Evolutionary conservation across 2,113 vertebrate genomes (phyloP).

Genomic region (Crotalus viridis): DNA sequence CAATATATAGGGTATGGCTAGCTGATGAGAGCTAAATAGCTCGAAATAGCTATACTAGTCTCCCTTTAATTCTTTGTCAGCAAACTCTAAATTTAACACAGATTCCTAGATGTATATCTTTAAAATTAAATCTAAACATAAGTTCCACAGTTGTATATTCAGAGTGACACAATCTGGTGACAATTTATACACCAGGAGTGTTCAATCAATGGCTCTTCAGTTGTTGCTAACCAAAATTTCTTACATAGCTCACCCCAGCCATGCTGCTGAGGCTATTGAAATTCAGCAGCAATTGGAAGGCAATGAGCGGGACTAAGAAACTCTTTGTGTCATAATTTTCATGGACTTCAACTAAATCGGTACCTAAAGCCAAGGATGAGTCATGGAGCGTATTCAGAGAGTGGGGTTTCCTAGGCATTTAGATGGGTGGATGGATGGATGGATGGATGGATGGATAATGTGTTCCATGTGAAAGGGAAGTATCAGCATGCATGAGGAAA

Average conservation of each 20-base stretch:
- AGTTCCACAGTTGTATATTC: not conserved
- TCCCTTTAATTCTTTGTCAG: too few relatives aligned
- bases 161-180: not conserved
- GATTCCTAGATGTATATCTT: not conserved
- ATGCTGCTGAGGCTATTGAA: not conserved
- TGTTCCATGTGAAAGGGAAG: not conserved
- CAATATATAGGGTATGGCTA: not conserved
- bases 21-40: too few relatives aligned
- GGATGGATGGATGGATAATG: not conserved
- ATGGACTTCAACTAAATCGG: not conserved
- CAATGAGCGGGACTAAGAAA: not conserved
- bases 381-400: not conserved
- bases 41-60: too few relatives aligned
- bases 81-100: too few relatives aligned
- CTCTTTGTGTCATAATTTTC: not conserved
- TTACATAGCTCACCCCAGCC: not conserved
- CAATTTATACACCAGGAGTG: not conserved
- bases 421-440: not conserved
- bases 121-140: not conserved
- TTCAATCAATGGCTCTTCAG: not conserved
- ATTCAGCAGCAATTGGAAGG: not conserved
- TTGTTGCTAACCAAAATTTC: not conserved
- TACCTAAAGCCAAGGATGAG: not conserved
- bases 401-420: not conserved
- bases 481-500: not conserved